A percentile compares a stretch with the other conserved stretches of the same genome.
phyloP scores from a whole-genome alignment of 2,797 vertebrate species.

The Phrynocephalus forsythii region DNA sequence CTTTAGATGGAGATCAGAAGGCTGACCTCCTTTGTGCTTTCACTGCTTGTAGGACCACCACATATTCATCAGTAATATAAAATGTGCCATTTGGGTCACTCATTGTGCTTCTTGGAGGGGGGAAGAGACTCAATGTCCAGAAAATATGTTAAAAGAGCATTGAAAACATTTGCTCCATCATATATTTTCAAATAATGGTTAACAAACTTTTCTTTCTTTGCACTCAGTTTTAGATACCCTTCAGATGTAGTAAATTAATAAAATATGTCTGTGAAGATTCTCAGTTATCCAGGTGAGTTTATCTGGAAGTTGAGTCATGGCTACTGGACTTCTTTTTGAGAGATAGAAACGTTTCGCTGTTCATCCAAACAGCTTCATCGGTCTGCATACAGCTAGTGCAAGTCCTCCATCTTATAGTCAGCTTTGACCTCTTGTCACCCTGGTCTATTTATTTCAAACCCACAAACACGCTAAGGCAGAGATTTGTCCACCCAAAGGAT shows the following conservation, averaged over 20 bases:
- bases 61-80: background rate
- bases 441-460: too few relatives aligned
- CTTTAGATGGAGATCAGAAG: background rate
- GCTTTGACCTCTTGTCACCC: too few relatives aligned
- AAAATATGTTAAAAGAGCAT: background rate
- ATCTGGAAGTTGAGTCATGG: too few relatives aligned
- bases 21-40: background rate
- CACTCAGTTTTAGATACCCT: background rate
- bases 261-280: background rate
- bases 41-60: background rate
- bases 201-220: background rate
- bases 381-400: too few relatives aligned
- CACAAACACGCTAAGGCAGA: too few relatives aligned
- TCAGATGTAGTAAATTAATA: background rate
- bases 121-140: background rate
- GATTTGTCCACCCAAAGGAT: too few relatives aligned
- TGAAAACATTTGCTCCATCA: background rate
- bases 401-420: too few relatives aligned
- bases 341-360: too few relatives aligned
- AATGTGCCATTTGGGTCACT: background rate
- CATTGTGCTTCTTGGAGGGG: background rate
- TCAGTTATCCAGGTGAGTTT: background rate
- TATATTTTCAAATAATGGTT: background rate
- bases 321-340: too few relatives aligned
- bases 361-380: too few relatives aligned